Evolutionary conservation across 2,797 vertebrate genomes (phyloP), one percentile per base, ranked within the genome.

Genomic region (Diceros bicornis): DNA sequence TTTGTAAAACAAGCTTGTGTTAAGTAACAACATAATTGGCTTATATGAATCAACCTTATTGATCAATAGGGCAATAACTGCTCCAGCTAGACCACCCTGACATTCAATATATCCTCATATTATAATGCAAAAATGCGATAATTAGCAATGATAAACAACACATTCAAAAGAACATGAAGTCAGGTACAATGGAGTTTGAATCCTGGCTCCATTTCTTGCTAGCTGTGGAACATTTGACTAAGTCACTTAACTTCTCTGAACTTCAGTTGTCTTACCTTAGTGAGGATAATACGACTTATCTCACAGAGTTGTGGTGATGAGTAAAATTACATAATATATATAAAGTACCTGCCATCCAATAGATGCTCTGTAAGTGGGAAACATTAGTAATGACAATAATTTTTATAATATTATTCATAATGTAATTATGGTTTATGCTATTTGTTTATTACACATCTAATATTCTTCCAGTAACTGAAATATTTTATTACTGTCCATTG

Each of bases 221-320:
- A 23, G 20, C 29, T 16, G 4, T 61, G 44, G 68, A 55, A 62
- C 0, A 17, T 81, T 52, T 72, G 71, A 88, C 32, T 50, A 37
- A 78, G 11, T 34, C 44, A 29, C 4, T 84, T 14, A 41, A 6
- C 0, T 0, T 37, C 47, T 61, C 77, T 44, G 13, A 2, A 0
- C 16, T 84, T 96, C 61, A 11, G 47, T 25, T 32, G 62, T 32
- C 23, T 95, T 62, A 52, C 68, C 17, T 91, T 79, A 52, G 1
- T 0, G 0, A 61, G 13, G 0, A 0, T 25, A 41, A 37, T 0
- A 1, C 82, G 4, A 59, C 13, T 47, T 44, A 2, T 27, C 23
- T 61, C 20, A 12, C 4, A 21, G 37, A 74, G 5, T 52, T 50
- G 44, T 34, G 23, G 64, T 41, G 14, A 41, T 59, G 20, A 89